Evolutionary conservation across 1,140 invertebrate species (phyloP), one percentile per base, ranked within the genome.

Genomic region (Ericerus pela): DNA sequence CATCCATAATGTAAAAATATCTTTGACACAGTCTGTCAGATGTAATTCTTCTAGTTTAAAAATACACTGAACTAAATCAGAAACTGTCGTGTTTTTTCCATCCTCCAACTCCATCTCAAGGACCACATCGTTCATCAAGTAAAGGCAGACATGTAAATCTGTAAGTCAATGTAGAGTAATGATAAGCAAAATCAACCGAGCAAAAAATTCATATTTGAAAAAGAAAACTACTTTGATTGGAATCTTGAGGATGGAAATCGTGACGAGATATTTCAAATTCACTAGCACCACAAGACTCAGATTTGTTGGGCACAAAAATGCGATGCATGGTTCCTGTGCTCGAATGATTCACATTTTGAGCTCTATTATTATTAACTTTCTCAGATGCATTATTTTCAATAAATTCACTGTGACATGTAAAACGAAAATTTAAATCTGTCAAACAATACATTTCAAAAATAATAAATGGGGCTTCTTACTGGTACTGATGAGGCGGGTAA

Each of bases 71-170:
- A 77, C 63, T 20, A 79, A 58, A 56, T 78, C 74, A 37, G 73
- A 68, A 11, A 72, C 70, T 4, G 73, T 74, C 14, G 68, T 68
- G 31, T 68, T 66, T 18, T 68, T 67, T 30, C 72, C 73, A 41
- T 81, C 77, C 61, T 83, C 80, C 66, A 82, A 78, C 63, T 83
- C 80, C 69, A 83, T 76, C 70, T 81, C 76, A 30, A 83, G 71
- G 8, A 79, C 79, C 20, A 76, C 71, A 1, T 75, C 71, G 20
- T 75, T 80, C 75, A 82, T 80, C 29, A 82, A 67, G 64, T 82
- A 83, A 2, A 82, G 73, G 62, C 79, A 80, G 12, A 66, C 53
- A 33, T 56, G 57, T 10, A 63, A 36, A n/a, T 54, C 65, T 66
- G 54, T 27, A 27, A 41, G 22, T 3, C 16, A 12, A 47, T 28